Evolutionary conservation across 2,797 vertebrate genomes (phyloP).

Genomic region (Schizopygopsis pylzovi): DNA sequence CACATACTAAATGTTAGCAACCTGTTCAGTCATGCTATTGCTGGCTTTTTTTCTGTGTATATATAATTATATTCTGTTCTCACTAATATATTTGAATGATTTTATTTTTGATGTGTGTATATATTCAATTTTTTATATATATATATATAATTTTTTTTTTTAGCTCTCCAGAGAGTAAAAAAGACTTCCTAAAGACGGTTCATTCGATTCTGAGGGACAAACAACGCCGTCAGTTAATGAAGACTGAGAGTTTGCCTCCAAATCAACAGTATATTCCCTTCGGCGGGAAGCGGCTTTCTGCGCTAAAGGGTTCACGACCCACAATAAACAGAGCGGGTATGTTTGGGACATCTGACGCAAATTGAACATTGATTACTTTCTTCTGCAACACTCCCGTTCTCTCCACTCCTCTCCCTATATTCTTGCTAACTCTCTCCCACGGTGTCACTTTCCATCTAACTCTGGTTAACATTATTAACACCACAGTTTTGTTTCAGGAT

Average conservation of each 20-base stretch:
- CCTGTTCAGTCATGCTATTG: too few relatives aligned
- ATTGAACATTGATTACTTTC: constrained; percentile 9
- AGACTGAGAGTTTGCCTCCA: constrained; percentile 90
- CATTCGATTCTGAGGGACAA: constrained; percentile 94
- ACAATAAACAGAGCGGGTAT: constrained; percentile 93
- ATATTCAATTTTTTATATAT: neutral
- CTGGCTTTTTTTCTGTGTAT: too few relatives aligned
- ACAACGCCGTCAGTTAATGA: constrained; percentile 91
- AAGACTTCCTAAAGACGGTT: constrained; percentile 92
- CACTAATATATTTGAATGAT: neutral
- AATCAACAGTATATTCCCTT: constrained; percentile 96
- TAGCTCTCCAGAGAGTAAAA: constrained; percentile 91
- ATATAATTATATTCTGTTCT: neutral
- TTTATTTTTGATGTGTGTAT: too few relatives aligned
- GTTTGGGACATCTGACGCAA: neutral
- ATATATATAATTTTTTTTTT: neutral
- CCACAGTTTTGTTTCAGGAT: neutral
- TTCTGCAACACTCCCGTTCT: neutral
- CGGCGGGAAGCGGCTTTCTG: constrained; percentile 93
- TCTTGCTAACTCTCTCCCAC: constrained; percentile 6
- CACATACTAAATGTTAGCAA: neutral
- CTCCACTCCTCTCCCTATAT: neutral
- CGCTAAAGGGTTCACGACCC: constrained; percentile 91
- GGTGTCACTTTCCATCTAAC: neutral
- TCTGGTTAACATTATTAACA: constrained; percentile 14